Base-by-base conservation (phyloP, 2,113 vertebrate genomes). In the Chroicocephalus ridibundus region DNA sequence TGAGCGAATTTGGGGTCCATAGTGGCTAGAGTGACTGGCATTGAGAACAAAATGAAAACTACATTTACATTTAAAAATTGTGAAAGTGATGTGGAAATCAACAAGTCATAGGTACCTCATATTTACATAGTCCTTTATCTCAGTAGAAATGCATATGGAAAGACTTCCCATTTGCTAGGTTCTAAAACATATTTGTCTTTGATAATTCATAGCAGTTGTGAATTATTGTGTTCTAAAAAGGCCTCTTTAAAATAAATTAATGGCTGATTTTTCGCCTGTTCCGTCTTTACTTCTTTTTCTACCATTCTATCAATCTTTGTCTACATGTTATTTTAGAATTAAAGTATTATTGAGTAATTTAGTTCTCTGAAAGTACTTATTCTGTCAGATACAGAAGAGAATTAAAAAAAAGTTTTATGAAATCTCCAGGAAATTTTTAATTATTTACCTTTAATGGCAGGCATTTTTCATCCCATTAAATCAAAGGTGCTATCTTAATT, bases 1-100 rank as follows among this genome's bases (percentile, higher is more conserved):
- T 1, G 0, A 18, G 22, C n/a, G 19, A 61, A 10, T 70, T 60
- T 51, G 52, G 9, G 3, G 13, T 42, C 21, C 18, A 51, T 1
- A 10, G 3, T 34, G 9, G 1, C 10, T 74, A 24, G 14, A 52
- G 13, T 58, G 21, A 80, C 69, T 68, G 27, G 8, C 19, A 71
- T 14, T 71, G 42, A 78, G 29, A 72, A 66, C 18, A 44, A 79
- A 71, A 89, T 19, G 13, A 60, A 86, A 87, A 58, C 12, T 54
- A 13, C 7, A 7, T 71, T 91, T 71, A 32, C 3, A 52, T 90
- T 81, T 92, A 31, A 2, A 72, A 61, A 38, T 49, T 66, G 11
- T 51, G 25, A 65, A 38, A 88, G 2, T 57, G 4, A 26, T 40
- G 3, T 66, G 34, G 29, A 68, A 93, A 84, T 44, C 8, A 55